Evolutionary conservation across 2,797 vertebrate species (phyloP).

Genomic region (Acanthopagrus latus): DNA sequence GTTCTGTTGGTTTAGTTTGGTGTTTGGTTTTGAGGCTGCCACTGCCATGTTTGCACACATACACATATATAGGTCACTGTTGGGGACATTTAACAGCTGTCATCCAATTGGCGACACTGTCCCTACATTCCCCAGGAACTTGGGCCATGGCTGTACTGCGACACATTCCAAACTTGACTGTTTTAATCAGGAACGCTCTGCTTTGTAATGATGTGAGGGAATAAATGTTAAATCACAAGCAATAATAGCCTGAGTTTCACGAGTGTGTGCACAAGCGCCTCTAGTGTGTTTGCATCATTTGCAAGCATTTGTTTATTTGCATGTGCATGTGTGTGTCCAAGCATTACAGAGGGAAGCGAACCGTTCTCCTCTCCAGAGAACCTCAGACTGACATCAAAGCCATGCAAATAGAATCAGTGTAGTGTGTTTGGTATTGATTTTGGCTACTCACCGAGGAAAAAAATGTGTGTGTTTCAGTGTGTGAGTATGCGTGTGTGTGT

Average conservation of each 20-base stretch:
- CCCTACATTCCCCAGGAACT: background rate
- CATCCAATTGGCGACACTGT: too few relatives aligned
- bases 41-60: background rate
- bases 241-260: slow-evolving; percentile 32
- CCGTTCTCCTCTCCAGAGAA: slow-evolving; percentile 57
- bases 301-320: slow-evolving; percentile 28
- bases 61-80: background rate
- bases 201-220: slow-evolving; percentile 45
- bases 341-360: slow-evolving; percentile 52
- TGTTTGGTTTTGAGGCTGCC: background rate
- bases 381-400: slow-evolving; percentile 71
- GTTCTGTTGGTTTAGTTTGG: slow-evolving; percentile 10
- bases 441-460: slow-evolving; percentile 49
- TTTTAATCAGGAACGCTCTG: slow-evolving; percentile 51
- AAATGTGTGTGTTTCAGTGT: slow-evolving; percentile 39
- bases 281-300: slow-evolving; percentile 34
- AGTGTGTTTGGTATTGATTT: slow-evolving; percentile 73
- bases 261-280: slow-evolving; percentile 21
- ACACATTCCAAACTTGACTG: slow-evolving; percentile 20
- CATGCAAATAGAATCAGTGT: slow-evolving; percentile 73
- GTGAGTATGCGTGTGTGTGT: slow-evolving; percentile 6
- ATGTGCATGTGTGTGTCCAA: slow-evolving; percentile 28
- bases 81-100: too few relatives aligned
- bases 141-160: background rate
- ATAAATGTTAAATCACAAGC: slow-evolving; percentile 54